These are phyloP conservation scores for Arenaria interpres DNA, from an alignment of 2,113 vertebrate species.

Conservation along the genomic window DNA sequence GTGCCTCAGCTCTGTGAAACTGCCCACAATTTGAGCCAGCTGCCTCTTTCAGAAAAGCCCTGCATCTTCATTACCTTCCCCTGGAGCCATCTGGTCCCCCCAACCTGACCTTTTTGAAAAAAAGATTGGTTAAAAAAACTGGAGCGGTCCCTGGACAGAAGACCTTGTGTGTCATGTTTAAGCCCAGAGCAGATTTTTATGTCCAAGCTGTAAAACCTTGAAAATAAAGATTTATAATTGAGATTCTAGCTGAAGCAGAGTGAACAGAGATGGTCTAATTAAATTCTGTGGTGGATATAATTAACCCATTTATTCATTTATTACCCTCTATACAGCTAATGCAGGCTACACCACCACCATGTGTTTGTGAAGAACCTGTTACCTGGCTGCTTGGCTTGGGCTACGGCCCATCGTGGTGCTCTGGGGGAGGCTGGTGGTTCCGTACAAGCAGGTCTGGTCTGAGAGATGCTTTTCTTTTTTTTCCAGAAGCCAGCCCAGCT, in stretches of 20 bases:
- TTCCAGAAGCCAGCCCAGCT: neutral
- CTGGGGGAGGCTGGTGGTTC: neutral
- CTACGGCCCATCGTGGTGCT: neutral
- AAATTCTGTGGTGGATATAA: slow-evolving; percentile 75
- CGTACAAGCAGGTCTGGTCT: neutral
- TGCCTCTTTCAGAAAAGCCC: neutral
- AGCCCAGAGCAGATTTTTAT: slow-evolving; percentile 64
- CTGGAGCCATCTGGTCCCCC: slow-evolving; percentile 22
- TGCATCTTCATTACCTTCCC: slow-evolving; percentile 56
- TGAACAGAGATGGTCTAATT: slow-evolving; percentile 77
- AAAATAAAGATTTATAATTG: slow-evolving; percentile 75
- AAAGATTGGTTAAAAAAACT: slow-evolving; percentile 4
- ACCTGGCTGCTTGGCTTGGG: neutral
- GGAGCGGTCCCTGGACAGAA: neutral
- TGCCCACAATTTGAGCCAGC: neutral
- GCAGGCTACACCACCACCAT: slow-evolving; percentile 6
- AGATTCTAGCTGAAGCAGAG: slow-evolving; percentile 65
- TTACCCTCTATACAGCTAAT: slow-evolving; percentile 49
- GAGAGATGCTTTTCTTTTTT: neutral
- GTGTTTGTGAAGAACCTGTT: slow-evolving; percentile 35
- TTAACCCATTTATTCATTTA: slow-evolving; percentile 77
- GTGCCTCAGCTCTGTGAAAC: neutral
- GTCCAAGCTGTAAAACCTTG: slow-evolving; percentile 59
- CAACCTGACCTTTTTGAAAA: slow-evolving; percentile 29
- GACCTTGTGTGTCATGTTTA: slow-evolving; percentile 3